Base-by-base conservation (phyloP, 2,888 invertebrate species). In the Calephelis perditalis region DNA sequence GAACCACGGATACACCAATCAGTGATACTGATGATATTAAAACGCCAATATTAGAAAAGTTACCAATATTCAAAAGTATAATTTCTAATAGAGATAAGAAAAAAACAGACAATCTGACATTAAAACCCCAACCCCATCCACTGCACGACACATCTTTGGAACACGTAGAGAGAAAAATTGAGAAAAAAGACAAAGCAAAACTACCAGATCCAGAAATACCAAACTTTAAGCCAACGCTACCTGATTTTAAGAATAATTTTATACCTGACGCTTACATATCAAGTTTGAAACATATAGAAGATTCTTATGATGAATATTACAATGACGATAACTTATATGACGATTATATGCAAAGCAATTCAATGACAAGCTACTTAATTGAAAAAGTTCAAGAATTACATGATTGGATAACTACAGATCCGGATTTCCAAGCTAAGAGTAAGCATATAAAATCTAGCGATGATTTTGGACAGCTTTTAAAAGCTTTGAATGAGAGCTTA, bases 311-410 rank as follows among this genome's bases (percentile, higher is more conserved):
- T 7, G 86, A 88, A 62, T 87, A 78, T 46, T 81, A 90, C 63
- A 83, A 86, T 8, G 89, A 91, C 58, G 82, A 87, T 0, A 84
- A 86, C 46, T 60, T 88, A 0, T 91, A 90, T 59, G 85, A 90
- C 1, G 90, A 91, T 65, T 91, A 91, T 37, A 82, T 90, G 73
- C 82, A 89, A 62, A 88, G 86, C 5, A 88, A 87, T 35, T 79
- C 89, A 0, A 82, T 92, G 84, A 85, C 88, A 0, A 84, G 78
- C 60, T 92, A 91, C 59, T 68, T 92, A 0, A 89, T 92, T 57
- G 91, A 91, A 62, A 88, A 91, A 60, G 81, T 92, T 0, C 91
- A 91, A 62, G 92, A 92, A 4, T 65, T 92, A 0, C 88, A 92
- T 62, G 89, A 91, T 62, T 92, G 92, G 91, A 81, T 92, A 0